Percentiles rank a stretch among this genome's conserved stretches.
Conservation (phyloP, 1,140 invertebrate genomes). For the Lucilia sericata region DNA sequence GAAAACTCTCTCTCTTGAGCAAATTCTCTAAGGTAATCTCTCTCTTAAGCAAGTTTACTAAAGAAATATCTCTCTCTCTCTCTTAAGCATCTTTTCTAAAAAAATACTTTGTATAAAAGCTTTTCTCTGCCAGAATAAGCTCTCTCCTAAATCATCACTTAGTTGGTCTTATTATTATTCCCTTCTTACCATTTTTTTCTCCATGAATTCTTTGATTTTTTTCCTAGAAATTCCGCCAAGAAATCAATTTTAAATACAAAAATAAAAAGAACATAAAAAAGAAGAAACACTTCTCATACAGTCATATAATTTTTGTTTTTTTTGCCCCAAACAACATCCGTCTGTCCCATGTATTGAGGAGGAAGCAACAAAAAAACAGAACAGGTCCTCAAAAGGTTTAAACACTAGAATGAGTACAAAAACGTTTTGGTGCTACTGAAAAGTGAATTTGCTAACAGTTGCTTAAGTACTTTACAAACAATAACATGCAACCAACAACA, state of each 20-base stretch:
- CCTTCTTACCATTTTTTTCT: not conserved
- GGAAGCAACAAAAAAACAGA: not conserved
- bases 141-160: too few relatives aligned
- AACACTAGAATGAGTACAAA: not conserved
- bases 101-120: too few relatives aligned
- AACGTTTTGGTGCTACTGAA: constrained; percentile 7
- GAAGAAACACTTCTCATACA: not conserved
- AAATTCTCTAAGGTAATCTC: too few relatives aligned
- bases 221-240: constrained; percentile 32
- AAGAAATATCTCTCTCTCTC: too few relatives aligned
- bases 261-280: not conserved
- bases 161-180: not conserved
- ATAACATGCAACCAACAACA: constrained; percentile 33
- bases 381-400: constrained; percentile 5
- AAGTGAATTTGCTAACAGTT: constrained; percentile 41
- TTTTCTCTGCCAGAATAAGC: too few relatives aligned
- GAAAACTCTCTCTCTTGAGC: too few relatives aligned
- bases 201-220: constrained; percentile 2
- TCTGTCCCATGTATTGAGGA: not conserved
- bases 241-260: constrained; percentile 34
- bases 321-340: not conserved
- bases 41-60: too few relatives aligned
- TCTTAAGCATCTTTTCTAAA: too few relatives aligned
- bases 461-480: constrained; percentile 27
- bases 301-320: not conserved